These are phyloP conservation scores for Tipula unca DNA, from an alignment of 2,888 invertebrate genomes.

Conservation along the genomic window DNA sequence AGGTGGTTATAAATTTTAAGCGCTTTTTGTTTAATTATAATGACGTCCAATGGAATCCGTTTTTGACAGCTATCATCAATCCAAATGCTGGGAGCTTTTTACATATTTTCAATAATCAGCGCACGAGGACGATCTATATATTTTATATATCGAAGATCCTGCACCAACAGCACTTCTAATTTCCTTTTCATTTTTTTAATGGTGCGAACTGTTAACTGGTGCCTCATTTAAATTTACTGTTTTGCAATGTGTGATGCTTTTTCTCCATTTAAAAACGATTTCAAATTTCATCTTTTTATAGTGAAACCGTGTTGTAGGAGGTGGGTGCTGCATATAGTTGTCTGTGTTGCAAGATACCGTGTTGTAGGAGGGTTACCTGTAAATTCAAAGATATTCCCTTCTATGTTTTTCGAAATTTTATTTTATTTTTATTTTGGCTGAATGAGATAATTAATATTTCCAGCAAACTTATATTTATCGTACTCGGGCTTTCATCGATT, in stretches of 20 bases:
- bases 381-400: too few species aligned
- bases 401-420: too few species aligned
- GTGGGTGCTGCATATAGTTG: too few species aligned
- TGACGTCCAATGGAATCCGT: too few species aligned
- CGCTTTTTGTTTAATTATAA: conserved; percentile 25
- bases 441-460: too few species aligned
- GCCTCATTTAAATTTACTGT: conserved; percentile 28
- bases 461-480: too few species aligned
- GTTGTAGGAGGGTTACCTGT: too few species aligned
- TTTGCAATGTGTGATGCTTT: conserved; percentile 26
- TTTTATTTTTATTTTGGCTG: too few species aligned
- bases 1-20: conserved; percentile 25
- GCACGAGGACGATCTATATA: conserved; percentile 23
- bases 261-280: conserved; percentile 26
- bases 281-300: too few species aligned
- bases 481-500: too few species aligned
- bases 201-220: conserved; percentile 27
- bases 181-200: conserved; percentile 25
- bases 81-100: conserved; percentile 28
- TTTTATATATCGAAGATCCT: conserved; percentile 25
- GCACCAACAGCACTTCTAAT: conserved; percentile 25
- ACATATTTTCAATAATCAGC: conserved; percentile 29
- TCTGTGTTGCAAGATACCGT: too few species aligned
- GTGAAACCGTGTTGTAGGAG: too few species aligned
- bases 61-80: conserved; percentile 25